phyloP scores from a whole-genome alignment of 1,140 invertebrate genomes.

The Lasioglossum albipes region DNA sequence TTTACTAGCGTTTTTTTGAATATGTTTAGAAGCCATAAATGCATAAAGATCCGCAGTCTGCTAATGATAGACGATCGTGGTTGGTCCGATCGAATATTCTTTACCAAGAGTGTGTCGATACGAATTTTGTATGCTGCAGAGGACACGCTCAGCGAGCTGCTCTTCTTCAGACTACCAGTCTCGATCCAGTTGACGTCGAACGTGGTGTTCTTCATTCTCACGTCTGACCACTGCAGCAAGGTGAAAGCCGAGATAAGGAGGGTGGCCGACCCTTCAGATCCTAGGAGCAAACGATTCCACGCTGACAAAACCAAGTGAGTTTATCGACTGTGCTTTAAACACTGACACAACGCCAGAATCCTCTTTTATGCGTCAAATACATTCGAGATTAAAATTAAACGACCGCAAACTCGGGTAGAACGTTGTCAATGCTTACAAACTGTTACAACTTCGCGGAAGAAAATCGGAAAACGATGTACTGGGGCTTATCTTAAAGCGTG shows the following conservation, averaged over 20 bases:
- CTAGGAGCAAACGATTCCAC: constrained; percentile 80
- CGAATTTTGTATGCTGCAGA: constrained; percentile 19
- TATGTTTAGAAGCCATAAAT: no score
- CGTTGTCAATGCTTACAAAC: no score
- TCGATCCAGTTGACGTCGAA: constrained; percentile 83
- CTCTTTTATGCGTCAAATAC: not conserved
- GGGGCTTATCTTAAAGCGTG: no score
- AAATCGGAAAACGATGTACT: no score
- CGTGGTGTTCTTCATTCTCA: constrained; percentile 84
- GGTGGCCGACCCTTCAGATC: constrained; percentile 80
- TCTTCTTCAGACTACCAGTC: constrained; percentile 84
- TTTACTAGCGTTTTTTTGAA: no score
- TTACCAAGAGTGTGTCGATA: no score
- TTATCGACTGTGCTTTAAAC: constrained; percentile 5
- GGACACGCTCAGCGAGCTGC: constrained; percentile 66
- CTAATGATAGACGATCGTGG: no score
- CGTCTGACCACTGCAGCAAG: constrained; percentile 83
- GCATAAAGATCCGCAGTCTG: no score
- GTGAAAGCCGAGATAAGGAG: constrained; percentile 86
- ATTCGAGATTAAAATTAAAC: no score
- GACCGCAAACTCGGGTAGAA: no score
- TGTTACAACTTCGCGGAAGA: no score
- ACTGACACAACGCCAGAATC: not conserved
- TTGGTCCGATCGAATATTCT: no score
- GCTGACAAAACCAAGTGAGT: constrained; percentile 84